Evolutionary conservation across 2,113 vertebrate species (phyloP).

Genomic region (Salvelinus sp.): DNA sequence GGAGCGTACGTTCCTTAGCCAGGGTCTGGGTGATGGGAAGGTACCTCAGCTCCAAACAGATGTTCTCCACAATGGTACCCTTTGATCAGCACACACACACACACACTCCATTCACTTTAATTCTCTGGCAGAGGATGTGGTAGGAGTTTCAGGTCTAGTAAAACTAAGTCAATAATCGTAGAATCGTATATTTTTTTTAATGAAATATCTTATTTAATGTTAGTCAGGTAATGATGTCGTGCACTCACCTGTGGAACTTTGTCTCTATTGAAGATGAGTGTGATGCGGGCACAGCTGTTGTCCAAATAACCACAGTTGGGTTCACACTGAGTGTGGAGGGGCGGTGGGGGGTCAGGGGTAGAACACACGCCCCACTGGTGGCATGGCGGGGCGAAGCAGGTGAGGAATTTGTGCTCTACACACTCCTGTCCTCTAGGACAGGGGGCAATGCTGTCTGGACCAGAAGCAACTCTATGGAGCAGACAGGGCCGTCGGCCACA

Average conservation of each 20-base stretch:
- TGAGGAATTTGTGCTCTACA: constrained; percentile 74
- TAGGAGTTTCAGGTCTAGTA: background rate
- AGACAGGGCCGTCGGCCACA: constrained; percentile 87
- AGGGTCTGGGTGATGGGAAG: constrained; percentile 82
- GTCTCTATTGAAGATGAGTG: constrained; percentile 83
- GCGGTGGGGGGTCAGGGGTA: constrained; percentile 63
- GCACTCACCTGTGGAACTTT: constrained; percentile 85
- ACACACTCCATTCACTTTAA: background rate
- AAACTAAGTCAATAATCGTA: background rate
- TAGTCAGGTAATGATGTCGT: background rate
- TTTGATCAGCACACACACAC: constrained; percentile 51
- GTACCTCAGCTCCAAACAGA: constrained; percentile 89
- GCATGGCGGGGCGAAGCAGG: constrained; percentile 86
- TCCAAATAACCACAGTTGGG: constrained; percentile 84
- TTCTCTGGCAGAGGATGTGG: background rate
- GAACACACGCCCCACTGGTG: constrained; percentile 87
- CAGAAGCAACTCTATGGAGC: constrained; percentile 60
- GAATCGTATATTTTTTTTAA: background rate
- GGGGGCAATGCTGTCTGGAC: constrained; percentile 45
- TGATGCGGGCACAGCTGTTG: constrained; percentile 89
- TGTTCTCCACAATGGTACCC: constrained; percentile 90
- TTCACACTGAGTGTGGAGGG: constrained; percentile 77
- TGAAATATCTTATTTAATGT: background rate
- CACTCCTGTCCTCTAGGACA: constrained; percentile 85
- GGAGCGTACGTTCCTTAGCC: constrained; percentile 81